Evolutionary conservation across 2,888 invertebrate genomes (phyloP).

Genomic region (Carcina quercana): DNA sequence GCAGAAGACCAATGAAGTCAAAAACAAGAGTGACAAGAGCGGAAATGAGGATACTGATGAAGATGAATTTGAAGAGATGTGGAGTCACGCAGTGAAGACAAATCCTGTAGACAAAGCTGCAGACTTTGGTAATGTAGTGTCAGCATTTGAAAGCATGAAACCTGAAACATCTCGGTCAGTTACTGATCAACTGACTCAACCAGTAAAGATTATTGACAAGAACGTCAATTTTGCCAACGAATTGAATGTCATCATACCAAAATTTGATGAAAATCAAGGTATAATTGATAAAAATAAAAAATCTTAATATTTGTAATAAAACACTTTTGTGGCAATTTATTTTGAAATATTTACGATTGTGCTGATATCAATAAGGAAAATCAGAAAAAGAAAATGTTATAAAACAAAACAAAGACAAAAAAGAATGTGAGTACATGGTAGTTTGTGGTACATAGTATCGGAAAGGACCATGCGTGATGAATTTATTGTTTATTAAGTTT

Average conservation of each 20-base stretch:
- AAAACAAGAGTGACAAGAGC: conserved; percentile 36
- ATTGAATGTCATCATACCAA: conserved; percentile 28
- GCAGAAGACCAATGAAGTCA: conserved; percentile 66
- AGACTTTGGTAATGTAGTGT: conserved; percentile 47
- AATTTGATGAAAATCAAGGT: conserved; percentile 30
- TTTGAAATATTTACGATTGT: conserved; percentile 1
- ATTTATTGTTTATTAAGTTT: too few relatives aligned
- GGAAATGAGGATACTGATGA: conserved; percentile 36
- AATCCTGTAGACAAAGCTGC: conserved; percentile 42
- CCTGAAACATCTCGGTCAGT: background rate
- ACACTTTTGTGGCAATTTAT: conserved; percentile 4
- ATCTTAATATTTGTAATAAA: conserved; percentile 55
- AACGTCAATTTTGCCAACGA: conserved; percentile 42
- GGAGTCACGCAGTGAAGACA: conserved; percentile 46
- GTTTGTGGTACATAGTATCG: too few relatives aligned
- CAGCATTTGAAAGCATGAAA: conserved; percentile 14
- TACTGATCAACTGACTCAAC: too few relatives aligned
- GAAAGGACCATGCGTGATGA: too few relatives aligned
- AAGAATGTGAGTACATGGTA: too few relatives aligned
- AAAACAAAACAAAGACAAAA: background rate
- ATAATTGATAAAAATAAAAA: conserved; percentile 54
- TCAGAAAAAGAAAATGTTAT: too few relatives aligned
- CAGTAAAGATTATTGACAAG: conserved; percentile 26
- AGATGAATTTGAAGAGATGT: conserved; percentile 69
- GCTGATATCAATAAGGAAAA: too few relatives aligned